Evolutionary conservation across 2,888 invertebrate genomes (phyloP), one percentile per base, ranked within the genome.

Genomic region (Hydriomena furcata): DNA sequence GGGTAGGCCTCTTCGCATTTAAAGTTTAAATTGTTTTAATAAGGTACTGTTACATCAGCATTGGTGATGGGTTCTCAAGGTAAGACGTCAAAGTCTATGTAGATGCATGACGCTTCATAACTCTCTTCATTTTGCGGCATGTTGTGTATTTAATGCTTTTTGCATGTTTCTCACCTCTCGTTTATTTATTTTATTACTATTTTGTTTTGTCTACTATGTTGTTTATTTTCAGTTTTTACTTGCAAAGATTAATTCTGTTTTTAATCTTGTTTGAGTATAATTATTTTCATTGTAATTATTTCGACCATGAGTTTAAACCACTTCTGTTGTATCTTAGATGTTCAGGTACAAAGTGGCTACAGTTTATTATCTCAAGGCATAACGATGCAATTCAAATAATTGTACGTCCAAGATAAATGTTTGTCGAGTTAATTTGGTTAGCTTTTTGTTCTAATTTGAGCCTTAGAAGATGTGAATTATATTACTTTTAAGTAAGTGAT

Each of bases 51-150:
- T 76, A 65, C 74, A 68, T 78, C 79, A 71, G 77, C 76, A 79
- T 71, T 76, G 88, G 88, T 89, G 89, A 81, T 81, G 87, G 89
- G 83, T 71, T 76, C 65, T 67, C 25, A 68, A 89, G 86, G 88
- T 87, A 87, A 89, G 88, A 75, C 48, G 54, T 52, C 43, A 38
- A 38, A 50, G 59, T 65, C 61, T 52, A 67, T 60, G 63, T 61
- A 73, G 69, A 69, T 65, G 55, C 48, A 48, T 67, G 63, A 59
- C 66, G 77, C 77, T 76, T 79, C 70, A 73, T 76, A 66, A 42
- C 73, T 76, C 72, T 72, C 71, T 68, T 77, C 79, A 80, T 78
- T 80, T 73, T 75, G 71, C 70, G 63, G 77, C 79, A 76, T 76
- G 55, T 38, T 24, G 7, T 59, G 41, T 54, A 34, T 38, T 44